phyloP scores from a whole-genome alignment of 92 coral and sea anemone species.

The Zoanthus sansibaricus region DNA sequence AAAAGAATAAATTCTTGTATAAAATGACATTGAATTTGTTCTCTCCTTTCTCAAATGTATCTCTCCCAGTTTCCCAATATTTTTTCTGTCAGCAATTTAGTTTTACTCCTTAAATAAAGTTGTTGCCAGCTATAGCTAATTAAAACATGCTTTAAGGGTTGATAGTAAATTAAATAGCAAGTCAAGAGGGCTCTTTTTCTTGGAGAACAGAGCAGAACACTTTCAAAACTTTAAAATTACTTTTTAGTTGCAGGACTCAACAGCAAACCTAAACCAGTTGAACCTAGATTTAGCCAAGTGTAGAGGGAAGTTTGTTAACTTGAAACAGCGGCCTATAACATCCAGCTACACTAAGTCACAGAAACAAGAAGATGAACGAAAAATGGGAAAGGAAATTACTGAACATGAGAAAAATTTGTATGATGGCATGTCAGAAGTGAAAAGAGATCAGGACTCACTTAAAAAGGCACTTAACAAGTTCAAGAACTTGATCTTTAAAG shows the following conservation, averaged over 20 bases:
- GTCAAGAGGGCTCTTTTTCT: neutral
- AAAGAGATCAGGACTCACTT: constrained; percentile 94
- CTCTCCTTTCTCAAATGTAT: too few species aligned
- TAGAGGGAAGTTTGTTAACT: constrained; percentile 92
- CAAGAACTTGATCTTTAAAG: constrained; percentile 85
- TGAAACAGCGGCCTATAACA: constrained; percentile 84
- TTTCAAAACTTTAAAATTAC: too few species aligned
- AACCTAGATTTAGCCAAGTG: constrained; percentile 86
- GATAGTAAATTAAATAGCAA: too few species aligned
- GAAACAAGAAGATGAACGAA: constrained; percentile 87
- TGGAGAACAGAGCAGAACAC: too few species aligned
- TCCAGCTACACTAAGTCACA: constrained; percentile 68
- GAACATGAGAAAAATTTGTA: constrained; percentile 93
- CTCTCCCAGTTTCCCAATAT: too few species aligned
- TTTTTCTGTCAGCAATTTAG: too few species aligned
- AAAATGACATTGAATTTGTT: too few species aligned
- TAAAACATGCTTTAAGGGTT: too few species aligned
- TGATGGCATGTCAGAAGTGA: constrained; percentile 98
- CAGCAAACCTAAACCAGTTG: constrained; percentile 92
- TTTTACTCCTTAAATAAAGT: too few species aligned
- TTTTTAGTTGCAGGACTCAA: constrained; percentile 92
- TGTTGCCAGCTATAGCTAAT: too few species aligned
- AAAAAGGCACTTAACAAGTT: constrained; percentile 95
- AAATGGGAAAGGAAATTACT: constrained; percentile 82
- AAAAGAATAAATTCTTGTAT: too few species aligned